A percentile compares a stretch with the other conserved stretches of the same genome.
phyloP scores from a whole-genome alignment of 2,888 invertebrate species.

The Drosophila borealis region DNA sequence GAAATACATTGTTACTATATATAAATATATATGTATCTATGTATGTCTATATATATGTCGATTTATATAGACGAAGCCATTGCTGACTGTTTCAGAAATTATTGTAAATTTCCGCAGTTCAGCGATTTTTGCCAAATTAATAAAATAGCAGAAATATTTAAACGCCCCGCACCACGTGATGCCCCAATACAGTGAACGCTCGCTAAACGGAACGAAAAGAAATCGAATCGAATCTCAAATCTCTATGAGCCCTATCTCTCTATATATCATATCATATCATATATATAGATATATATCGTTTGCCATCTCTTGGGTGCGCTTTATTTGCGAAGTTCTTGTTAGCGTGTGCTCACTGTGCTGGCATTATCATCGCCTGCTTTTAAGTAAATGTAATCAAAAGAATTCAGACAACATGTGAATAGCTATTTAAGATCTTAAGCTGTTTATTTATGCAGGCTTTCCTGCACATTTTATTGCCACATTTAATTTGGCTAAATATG shows the following conservation, averaged over 20 bases:
- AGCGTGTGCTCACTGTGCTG: background rate
- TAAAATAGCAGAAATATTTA: constrained; percentile 20
- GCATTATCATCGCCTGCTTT: background rate
- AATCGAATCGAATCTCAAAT: no score
- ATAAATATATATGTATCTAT: background rate
- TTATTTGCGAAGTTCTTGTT: background rate
- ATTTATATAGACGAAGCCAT: constrained; percentile 2
- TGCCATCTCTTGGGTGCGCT: background rate
- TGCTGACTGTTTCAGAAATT: constrained; percentile 39
- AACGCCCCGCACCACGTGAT: constrained; percentile 22
- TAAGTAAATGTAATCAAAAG: constrained; percentile 4
- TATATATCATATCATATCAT: background rate
- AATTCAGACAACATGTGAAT: no score
- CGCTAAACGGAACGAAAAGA: background rate
- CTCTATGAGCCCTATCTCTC: background rate
- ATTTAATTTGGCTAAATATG: constrained; percentile 33
- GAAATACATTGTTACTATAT: background rate
- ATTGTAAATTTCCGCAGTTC: constrained; percentile 22
- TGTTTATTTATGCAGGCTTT: constrained; percentile 13
- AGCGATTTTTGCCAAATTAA: constrained; percentile 18
- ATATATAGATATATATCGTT: background rate
- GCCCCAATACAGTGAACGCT: background rate
- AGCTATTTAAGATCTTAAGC: background rate
- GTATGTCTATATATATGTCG: background rate
- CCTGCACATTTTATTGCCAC: constrained; percentile 16